A percentile compares a stretch with the other conserved stretches of the same genome.
Evolutionary conservation across 2,113 vertebrate species (phyloP).

Genomic region (Microcebus jonahi): DNA sequence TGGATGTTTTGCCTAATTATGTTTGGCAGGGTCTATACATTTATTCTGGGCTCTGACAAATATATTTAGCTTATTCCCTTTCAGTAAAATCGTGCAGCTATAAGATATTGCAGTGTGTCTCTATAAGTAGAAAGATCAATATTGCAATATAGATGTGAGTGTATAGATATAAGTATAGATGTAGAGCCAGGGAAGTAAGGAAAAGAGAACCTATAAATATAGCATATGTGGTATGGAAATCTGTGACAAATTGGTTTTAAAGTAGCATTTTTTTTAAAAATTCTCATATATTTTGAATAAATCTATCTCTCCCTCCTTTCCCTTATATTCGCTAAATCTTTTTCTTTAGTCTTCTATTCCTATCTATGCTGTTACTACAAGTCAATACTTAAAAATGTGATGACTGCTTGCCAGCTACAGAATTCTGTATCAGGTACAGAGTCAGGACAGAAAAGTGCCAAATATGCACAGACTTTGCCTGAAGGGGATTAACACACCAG

Average conservation of each 20-base stretch:
- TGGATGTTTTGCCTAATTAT: neutral
- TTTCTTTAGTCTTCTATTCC: neutral
- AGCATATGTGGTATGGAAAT: neutral
- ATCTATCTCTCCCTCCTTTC: neutral
- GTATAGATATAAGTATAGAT: neutral
- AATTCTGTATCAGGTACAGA: neutral
- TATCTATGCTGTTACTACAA: neutral
- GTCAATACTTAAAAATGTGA: neutral
- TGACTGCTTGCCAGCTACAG: neutral
- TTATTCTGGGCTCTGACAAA: neutral
- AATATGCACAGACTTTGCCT: neutral
- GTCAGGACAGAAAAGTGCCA: neutral
- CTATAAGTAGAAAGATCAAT: neutral
- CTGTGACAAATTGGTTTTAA: neutral
- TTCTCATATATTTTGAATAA: neutral
- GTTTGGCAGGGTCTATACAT: neutral
- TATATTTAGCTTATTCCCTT: neutral
- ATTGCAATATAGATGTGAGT: neutral
- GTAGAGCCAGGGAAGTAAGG: neutral
- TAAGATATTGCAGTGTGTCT: neutral
- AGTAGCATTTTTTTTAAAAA: neutral
- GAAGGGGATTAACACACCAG: neutral
- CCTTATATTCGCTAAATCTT: neutral
- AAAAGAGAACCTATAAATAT: neutral
- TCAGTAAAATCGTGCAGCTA: neutral